Evolutionary conservation across 1,140 invertebrate genomes (phyloP), one percentile per base, ranked within the genome.

Genomic region (Drosophila saltans): DNA sequence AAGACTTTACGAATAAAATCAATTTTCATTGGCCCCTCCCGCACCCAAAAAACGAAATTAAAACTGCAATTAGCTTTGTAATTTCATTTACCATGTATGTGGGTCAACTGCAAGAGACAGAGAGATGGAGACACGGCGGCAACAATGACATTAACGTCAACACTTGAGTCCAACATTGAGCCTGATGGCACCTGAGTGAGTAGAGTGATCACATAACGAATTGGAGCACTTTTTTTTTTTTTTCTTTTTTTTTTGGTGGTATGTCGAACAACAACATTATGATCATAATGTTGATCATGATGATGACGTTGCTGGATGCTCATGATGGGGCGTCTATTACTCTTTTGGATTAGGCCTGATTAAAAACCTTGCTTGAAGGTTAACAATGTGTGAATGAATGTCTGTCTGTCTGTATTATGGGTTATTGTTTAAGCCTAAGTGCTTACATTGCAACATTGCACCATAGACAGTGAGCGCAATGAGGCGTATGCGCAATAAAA

Each of bases 141-240:
- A 89, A 83, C 83, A 89, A 83, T 78, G 78, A 70, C 84, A 88
- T 88, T 88, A 83, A 78, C 66, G 68, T 74, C 80, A 67, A 89
- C 84, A 88, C 83, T 88, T 66, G 57, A 75, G 63, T 61, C 48
- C 21, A 30, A 56, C 64, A 55, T 30, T 30, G 72, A 36, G 59
- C 63, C 59, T 64, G 56, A 26, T 30, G 45, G 64, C 61, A 36
- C 33, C 62, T 69, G 72, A 36, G 33, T 7, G 33, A 1, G 3
- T 43, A 41, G 56, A 61, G 45, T 60, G 43, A 39, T 52, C 75
- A 79, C 69, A 72, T 82, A 82, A 83, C 82, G 65, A 86, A 86
- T 82, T 66, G 80, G 76, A 60, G 16, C 16, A 16, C 16, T 16
- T 16, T 16, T 16, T 16, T 16, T 16, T 16, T 16, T 16, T 16